A percentile compares a stretch with the other conserved stretches of the same genome.
phyloP scores from a whole-genome alignment of 2,888 invertebrate species.

The Schizaphis graminum region DNA sequence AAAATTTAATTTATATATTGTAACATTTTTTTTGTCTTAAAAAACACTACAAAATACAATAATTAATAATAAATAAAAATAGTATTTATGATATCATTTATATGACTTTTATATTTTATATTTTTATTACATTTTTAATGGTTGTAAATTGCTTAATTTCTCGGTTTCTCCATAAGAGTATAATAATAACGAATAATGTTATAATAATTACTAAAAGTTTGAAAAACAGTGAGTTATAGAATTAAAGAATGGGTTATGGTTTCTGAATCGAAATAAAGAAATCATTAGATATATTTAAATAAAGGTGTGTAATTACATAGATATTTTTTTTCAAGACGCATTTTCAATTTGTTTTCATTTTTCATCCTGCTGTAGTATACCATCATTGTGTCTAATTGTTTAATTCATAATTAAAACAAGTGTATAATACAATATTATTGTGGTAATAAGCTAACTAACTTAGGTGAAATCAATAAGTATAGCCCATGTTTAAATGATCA shows the following conservation, averaged over 20 bases:
- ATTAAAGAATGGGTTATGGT: background rate
- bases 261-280: background rate
- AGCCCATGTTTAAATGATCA: background rate
- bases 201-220: background rate
- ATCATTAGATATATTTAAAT: background rate
- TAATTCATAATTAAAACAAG: no score
- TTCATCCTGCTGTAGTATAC: background rate
- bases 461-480: background rate
- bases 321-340: background rate
- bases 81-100: background rate
- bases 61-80: background rate
- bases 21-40: background rate
- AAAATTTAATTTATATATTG: background rate
- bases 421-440: no score
- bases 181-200: background rate
- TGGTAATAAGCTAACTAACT: no score
- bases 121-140: background rate
- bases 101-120: background rate
- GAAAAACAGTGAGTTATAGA: background rate
- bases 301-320: background rate
- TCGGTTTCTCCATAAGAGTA: background rate
- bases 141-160: background rate
- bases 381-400: no score
- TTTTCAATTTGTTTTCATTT: background rate
- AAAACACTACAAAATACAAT: background rate